phyloP scores from a whole-genome alignment of 2,113 vertebrate species.

The Amblyopsis rosae region DNA sequence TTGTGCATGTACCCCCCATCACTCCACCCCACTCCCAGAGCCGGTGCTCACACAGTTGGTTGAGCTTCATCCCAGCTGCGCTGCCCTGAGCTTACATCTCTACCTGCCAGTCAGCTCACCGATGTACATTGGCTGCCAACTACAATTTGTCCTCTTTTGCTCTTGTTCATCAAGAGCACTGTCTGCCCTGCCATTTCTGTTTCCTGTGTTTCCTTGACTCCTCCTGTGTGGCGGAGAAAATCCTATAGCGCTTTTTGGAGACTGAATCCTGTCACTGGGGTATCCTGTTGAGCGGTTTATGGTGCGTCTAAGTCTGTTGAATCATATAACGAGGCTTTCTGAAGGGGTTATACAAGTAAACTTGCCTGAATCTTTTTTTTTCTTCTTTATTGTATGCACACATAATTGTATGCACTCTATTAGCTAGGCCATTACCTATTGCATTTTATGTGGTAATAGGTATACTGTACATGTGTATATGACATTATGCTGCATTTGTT shows the following conservation, averaged over 20 bases:
- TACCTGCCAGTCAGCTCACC: constrained; percentile 29
- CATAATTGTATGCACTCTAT: too few relatives aligned
- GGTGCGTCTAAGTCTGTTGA: constrained; percentile 11
- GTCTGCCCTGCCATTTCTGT: constrained; percentile 15
- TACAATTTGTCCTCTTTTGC: constrained; percentile 43
- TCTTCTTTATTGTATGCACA: too few relatives aligned
- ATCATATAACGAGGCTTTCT: constrained; percentile 3
- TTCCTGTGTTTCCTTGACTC: neutral
- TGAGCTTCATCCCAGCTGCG: constrained; percentile 27
- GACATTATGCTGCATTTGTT: too few relatives aligned
- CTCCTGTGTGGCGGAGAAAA: constrained; percentile 3
- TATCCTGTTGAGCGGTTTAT: neutral
- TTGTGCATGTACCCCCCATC: constrained; percentile 10
- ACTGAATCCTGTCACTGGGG: neutral
- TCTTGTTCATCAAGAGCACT: constrained; percentile 29
- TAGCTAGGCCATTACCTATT: too few relatives aligned
- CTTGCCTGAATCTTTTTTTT: too few relatives aligned
- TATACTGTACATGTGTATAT: too few relatives aligned
- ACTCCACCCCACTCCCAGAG: constrained; percentile 1
- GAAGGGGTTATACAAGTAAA: too few relatives aligned
- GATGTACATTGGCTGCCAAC: constrained; percentile 46
- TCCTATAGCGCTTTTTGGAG: constrained; percentile 2
- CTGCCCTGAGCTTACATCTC: constrained; percentile 18
- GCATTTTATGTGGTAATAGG: too few relatives aligned
- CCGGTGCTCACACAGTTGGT: constrained; percentile 24